Base-by-base conservation (phyloP, 1,140 invertebrate species). In the Leptonema lineaticorne region DNA sequence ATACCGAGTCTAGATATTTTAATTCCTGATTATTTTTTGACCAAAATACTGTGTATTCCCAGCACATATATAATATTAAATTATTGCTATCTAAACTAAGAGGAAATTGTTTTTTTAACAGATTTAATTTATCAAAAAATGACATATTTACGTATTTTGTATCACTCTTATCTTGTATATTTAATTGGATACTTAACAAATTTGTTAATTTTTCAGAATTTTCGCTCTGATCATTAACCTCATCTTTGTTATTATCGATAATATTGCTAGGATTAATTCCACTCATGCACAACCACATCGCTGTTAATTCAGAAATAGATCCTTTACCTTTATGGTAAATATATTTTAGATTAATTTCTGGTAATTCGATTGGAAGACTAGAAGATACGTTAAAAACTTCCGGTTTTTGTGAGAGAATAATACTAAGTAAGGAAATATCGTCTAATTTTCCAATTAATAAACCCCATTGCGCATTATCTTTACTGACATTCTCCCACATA, bases 21-120 rank as follows among this genome's bases (percentile, higher is more conserved):
- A 90, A 81, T 62, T 86, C 83, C 53, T 88, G 84, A 66, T 90
- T 85, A 72, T 90, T 86, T 78, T 90, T 92, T 76, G 91, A 90
- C 94, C 94, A 97, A 59, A 85, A 85, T 69, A 91, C 85, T 65
- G 91, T 86, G 79, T 92, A 94, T 77, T 96, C 93, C 95, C 94
- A 97, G 73, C 88, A 89, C 82, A 95, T 89, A 78, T 96, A 94
- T 9, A 89, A 87, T 30, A 96, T 79, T 27, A 97, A 78, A 29
- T 90, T 86, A 74, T 90, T 89, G 28, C 89, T 86, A 24, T 90
- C 87, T 30, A 96, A 83, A 79, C 93, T 96, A 65, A 93, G 88
- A 0, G 94, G 94, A 78, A 96, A 96, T 78, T 92, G 88, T 37
- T 85, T 83, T 37, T 87, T 86, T 22, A 93, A 78, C 20, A 89